Conservation (phyloP, 2,888 invertebrate species). For the Seira sanloemensis region DNA sequence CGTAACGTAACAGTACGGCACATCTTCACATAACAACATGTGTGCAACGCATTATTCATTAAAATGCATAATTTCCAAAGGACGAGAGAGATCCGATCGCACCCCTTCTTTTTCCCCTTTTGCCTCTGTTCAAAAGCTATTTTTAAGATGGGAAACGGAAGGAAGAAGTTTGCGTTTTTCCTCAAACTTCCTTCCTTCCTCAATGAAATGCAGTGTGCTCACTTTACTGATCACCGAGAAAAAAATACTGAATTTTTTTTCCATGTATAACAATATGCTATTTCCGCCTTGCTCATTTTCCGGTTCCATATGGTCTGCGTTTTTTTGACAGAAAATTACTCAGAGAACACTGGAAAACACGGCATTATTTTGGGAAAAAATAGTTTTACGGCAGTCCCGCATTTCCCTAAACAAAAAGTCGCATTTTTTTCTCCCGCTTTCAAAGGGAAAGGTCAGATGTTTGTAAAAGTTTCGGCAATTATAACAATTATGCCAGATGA, state of each 20-base stretch:
- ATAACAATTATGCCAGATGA: too few relatives aligned
- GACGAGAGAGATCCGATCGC: background rate
- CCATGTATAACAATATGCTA: constrained; percentile 29
- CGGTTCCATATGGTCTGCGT: constrained; percentile 45
- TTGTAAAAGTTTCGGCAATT: too few relatives aligned
- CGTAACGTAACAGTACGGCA: too few relatives aligned
- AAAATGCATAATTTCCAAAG: background rate
- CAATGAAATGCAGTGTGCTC: background rate
- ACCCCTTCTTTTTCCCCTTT: too few relatives aligned
- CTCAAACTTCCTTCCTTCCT: constrained; percentile 40
- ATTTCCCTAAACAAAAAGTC: background rate
- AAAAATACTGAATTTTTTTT: constrained; percentile 5
- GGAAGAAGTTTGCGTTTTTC: constrained; percentile 47
- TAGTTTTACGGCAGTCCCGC: background rate
- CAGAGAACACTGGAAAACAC: too few relatives aligned
- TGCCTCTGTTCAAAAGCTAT: background rate
- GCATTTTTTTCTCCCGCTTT: background rate
- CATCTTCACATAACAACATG: background rate
- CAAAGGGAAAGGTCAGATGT: too few relatives aligned
- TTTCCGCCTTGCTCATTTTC: constrained; percentile 42
- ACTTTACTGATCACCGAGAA: background rate
- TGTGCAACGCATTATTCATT: background rate
- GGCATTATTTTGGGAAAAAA: background rate
- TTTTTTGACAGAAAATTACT: background rate
- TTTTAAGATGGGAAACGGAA: constrained; percentile 31